Evolutionary conservation across 2,888 invertebrate species (phyloP), one percentile per base, ranked within the genome.

Genomic region (Drosophila falleni): DNA sequence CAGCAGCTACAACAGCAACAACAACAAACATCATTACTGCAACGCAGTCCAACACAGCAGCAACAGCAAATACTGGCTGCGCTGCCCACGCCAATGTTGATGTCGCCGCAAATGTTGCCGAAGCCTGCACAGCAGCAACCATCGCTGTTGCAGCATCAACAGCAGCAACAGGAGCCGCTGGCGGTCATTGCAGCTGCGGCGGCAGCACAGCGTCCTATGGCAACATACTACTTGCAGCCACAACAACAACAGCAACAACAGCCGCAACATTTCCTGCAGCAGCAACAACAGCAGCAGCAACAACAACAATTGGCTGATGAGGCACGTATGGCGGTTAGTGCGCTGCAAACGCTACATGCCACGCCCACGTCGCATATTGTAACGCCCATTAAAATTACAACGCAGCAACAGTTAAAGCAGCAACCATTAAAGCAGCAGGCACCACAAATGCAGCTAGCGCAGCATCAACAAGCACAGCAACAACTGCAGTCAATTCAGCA

Each of bases 1-100:
- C 88, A 77, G 6, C 79, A 73, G 31, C 33, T 10, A 35, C 35
- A 39, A 15, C 39, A 39, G 5, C 39, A 42, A 4, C 79, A 80
- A 19, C 62, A 74, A 35, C 50, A 76, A n/a, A 59, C 84, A 35
- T 87, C 84, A 9, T 73, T 85, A 3, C 61, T 88, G 50, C 90
- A 84, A 47, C 72, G 74, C 16, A 87, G 84, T 65, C 78, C 86
- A 42, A 74, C 85, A 3, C 74, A 86, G 58, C 83, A 80, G 44
- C 89, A 83, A 59, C 81, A 89, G 41, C 89, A 90, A 59, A 81
- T 90, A 19, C 54, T 89, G 16, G 80, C 87, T 6, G 77, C 81
- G 2, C 53, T 90, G 51, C 90, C 90, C 0, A 89, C 88, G 5
- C 80, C 90, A 1, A 81, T 89, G 80, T 66, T 91, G 33, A 58